phyloP scores from a whole-genome alignment of 2,113 vertebrate species.

The Murina feae region DNA sequence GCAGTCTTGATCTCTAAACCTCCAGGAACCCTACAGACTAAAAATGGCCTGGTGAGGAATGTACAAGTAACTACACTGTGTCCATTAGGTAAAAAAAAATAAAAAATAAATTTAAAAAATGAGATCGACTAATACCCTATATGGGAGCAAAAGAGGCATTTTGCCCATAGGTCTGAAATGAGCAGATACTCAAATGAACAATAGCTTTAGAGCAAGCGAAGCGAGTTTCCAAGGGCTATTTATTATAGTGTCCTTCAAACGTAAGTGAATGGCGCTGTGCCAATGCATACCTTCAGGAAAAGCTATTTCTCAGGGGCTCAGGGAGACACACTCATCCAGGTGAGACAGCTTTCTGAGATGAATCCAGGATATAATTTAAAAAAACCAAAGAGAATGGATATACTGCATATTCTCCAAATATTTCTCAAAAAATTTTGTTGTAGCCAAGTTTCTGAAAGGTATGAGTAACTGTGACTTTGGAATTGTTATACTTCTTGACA shows the following conservation, averaged over 20 bases:
- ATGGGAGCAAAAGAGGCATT: background rate
- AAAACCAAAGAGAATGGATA: background rate
- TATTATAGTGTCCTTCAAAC: conserved; percentile 21
- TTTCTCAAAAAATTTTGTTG: background rate
- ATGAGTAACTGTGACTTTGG: background rate
- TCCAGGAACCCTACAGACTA: background rate
- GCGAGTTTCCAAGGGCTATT: background rate
- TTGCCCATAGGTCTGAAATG: background rate
- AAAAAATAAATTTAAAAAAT: too few species aligned
- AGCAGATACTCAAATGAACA: background rate
- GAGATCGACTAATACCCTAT: background rate
- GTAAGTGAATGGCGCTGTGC: background rate
- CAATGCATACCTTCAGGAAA: background rate
- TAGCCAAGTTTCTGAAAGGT: background rate
- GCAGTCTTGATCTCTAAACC: background rate
- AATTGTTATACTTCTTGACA: background rate
- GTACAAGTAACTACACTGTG: background rate
- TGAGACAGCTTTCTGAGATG: background rate
- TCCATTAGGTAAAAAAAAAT: conserved; percentile 24
- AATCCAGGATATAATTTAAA: background rate
- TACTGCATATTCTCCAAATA: background rate
- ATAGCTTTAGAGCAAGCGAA: conserved; percentile 3
- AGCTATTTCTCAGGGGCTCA: background rate
- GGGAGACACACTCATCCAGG: background rate
- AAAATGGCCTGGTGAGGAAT: background rate